phyloP scores from a whole-genome alignment of 2,888 invertebrate species.

The Clepsis dumicolana region DNA sequence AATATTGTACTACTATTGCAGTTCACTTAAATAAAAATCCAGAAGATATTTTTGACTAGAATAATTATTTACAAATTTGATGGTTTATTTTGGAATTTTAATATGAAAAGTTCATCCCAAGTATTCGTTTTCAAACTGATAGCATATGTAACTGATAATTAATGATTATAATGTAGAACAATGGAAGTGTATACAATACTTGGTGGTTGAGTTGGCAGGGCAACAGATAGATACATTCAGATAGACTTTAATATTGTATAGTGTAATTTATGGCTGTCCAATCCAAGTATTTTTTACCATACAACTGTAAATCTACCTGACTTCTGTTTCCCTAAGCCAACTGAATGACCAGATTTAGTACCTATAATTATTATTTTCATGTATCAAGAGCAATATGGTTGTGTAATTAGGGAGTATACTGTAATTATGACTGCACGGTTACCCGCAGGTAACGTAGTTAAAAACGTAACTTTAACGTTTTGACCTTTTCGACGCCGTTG shows the following conservation, averaged over 20 bases:
- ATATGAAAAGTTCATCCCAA: constrained; percentile 1
- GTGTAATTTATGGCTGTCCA: neutral
- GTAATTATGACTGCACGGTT: constrained; percentile 28
- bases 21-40: neutral
- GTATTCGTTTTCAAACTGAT: neutral
- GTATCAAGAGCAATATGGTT: constrained; percentile 52
- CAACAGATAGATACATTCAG: neutral
- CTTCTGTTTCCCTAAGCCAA: constrained; percentile 42
- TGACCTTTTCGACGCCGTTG: neutral
- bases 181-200: constrained; percentile 42
- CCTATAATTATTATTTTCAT: constrained; percentile 35
- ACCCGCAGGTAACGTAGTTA: constrained; percentile 7
- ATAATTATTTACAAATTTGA: neutral
- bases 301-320: neutral
- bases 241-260: neutral
- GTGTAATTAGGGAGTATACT: constrained; percentile 49
- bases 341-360: constrained; percentile 37
- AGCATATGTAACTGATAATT: constrained; percentile 1
- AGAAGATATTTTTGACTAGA: neutral
- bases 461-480: neutral
- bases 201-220: constrained; percentile 1
- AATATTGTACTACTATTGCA: neutral
- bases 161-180: constrained; percentile 14
- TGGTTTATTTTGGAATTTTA: neutral
- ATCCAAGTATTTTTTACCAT: neutral